A percentile compares a stretch with the other conserved stretches of the same genome.
These are phyloP conservation scores for Xestia rhomboidea DNA, from an alignment of 2,888 invertebrate genomes.

Conservation along the genomic window DNA sequence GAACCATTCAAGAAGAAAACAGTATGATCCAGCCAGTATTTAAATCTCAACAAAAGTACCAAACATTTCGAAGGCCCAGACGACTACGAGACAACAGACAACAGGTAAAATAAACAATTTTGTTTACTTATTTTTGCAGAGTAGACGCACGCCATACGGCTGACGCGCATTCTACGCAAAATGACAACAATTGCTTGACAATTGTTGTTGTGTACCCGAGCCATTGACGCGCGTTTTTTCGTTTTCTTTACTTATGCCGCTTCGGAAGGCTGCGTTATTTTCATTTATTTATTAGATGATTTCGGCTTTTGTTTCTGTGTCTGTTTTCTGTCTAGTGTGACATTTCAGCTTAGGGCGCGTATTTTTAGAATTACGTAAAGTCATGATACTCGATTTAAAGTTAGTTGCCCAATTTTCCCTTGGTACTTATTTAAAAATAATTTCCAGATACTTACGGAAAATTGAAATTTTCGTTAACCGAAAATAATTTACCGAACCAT, in stretches of 20 bases:
- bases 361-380: not conserved
- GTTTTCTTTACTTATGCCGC: constrained; percentile 72
- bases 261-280: constrained; percentile 68
- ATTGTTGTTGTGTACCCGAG: constrained; percentile 86
- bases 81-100: constrained; percentile 45
- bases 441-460: too few relatives aligned
- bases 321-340: constrained; percentile 27
- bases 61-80: constrained; percentile 43
- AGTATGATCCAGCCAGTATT: constrained; percentile 25
- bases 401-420: not conserved
- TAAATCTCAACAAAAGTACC: constrained; percentile 24
- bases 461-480: not conserved
- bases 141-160: constrained; percentile 87
- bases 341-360: not conserved
- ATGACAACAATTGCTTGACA: constrained; percentile 85
- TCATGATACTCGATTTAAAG: not conserved
- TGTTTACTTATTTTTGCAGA: constrained; percentile 79
- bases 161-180: constrained; percentile 84
- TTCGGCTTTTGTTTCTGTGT: constrained; percentile 47
- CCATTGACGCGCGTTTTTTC: constrained; percentile 73
- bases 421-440: not conserved
- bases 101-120: constrained; percentile 62
- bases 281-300: constrained; percentile 74
- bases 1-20: constrained; percentile 15
- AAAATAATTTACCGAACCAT: not conserved